Base-by-base conservation (phyloP, 2,888 invertebrate genomes). In the Euproctis similis region DNA sequence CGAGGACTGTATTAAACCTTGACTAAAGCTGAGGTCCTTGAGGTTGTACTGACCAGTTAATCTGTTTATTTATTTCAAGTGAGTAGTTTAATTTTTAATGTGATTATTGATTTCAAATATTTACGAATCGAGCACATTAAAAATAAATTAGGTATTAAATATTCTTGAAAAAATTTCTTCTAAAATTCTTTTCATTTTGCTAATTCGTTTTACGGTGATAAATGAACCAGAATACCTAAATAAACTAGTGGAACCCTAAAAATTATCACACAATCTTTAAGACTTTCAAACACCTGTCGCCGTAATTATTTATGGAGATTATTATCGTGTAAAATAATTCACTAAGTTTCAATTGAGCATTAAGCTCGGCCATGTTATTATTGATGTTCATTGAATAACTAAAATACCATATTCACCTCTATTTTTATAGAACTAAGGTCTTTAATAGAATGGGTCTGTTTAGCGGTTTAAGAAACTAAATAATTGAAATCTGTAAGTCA, bases 301-400 rank as follows among this genome's bases (percentile, higher is more conserved):
- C 34, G 19, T 39, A 30, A 48, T 70, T 72, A 77, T 80, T 82
- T 81, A 81, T 78, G 61, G 41, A 73, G 73, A 82, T 80, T 78
- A 72, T 78, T 71, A 78, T 80, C 80, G 76, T 76, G 76, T 64
- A 72, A 72, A 73, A 80, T 80, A 80, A 74, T 77, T 80, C 73
- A 75, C 71, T 73, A 72, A 70, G 65, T 68, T 70, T 75, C 74
- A 74, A 75, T 77, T 73, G 73, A 46, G 40, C 49, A 38, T 43
- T 48, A 48, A 45, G 39, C 49, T 38, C 31, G 37, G 34, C 36
- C 19, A 36, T 28, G 30, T 36, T 42, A 35, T 35, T 51, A 51
- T 47, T 38, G 47, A 38, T 38, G 34, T 45, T 47, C 35, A 38
- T 45, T 44, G 38, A 34, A 36, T 24, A 30, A 21, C 10, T 28